Percentiles rank a stretch among this genome's conserved stretches.
phyloP scores from a whole-genome alignment of 2,888 invertebrate genomes.

The Entomobrya proxima region DNA sequence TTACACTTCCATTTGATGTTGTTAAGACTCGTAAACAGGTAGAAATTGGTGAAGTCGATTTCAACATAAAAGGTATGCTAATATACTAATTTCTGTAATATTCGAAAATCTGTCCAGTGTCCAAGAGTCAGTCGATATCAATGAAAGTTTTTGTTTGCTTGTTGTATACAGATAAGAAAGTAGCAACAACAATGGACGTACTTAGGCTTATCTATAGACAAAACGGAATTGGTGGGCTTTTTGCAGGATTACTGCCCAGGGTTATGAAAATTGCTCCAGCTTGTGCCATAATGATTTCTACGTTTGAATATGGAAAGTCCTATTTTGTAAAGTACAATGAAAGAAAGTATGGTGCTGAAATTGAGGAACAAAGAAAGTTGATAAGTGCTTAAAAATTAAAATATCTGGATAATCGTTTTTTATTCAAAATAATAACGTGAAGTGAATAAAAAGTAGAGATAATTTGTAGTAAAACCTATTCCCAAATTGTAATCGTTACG shows the following conservation, averaged over 20 bases:
- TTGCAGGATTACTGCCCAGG: slow-evolving; percentile 91
- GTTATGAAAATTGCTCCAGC: slow-evolving; percentile 97
- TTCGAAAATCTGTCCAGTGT: too few species aligned
- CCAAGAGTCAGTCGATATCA: too few species aligned
- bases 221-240: slow-evolving; percentile 85
- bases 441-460: too few species aligned
- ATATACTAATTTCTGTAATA: too few species aligned
- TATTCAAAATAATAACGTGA: too few species aligned
- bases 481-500: too few species aligned
- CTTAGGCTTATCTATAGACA: slow-evolving; percentile 74
- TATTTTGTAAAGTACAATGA: slow-evolving; percentile 81
- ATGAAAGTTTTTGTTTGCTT: too few species aligned
- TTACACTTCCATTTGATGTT: slow-evolving; percentile 98
- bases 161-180: slow-evolving; percentile 70
- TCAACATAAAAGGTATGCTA: slow-evolving; percentile 69
- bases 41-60: slow-evolving; percentile 86
- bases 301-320: slow-evolving; percentile 96
- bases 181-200: slow-evolving; percentile 69
- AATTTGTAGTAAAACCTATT: too few species aligned
- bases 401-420: too few species aligned
- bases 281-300: slow-evolving; percentile 99
- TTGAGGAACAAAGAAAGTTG: too few species aligned
- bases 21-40: slow-evolving; percentile 98
- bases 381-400: too few species aligned
- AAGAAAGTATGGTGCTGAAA: slow-evolving; percentile 41